Base-by-base conservation (phyloP, 1,140 invertebrate species). In the Heliconius congener region DNA sequence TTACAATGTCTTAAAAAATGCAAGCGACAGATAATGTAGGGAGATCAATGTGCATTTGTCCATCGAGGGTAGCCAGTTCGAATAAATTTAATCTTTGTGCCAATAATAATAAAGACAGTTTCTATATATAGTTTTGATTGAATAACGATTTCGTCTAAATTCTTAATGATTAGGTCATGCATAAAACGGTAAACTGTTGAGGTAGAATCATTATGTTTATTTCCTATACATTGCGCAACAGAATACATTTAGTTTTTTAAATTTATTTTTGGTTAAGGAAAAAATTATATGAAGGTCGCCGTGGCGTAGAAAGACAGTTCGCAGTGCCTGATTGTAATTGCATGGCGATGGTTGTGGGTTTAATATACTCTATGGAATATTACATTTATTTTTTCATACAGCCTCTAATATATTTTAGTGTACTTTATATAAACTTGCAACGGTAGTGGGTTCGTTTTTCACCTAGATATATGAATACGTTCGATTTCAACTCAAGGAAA, bases 41-140 rank as follows among this genome's bases (percentile, higher is more conserved):
- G 37, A 82, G 85, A 82, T 80, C 80, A 74, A 79, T 84, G 84
- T 82, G 82, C 84, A 85, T 85, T 85, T 81, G 82, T 85, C 80
- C 83, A 73, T 52, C 39, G 75, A 83, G 80, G 81, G 81, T 80
- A 55, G 71, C n/a, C 27, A 39, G 19, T 66, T n/a, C 60, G 66
- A 52, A 27, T 73, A n/a, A 83, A 77, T 83, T 81, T 85, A n/a
- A 55, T 84, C 82, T 81, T 76, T 86, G 73, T 50, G 0, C 19
- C 2, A 3, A 46, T 81, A 27, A 73, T 34, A 73, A 71, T 86
- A 84, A 73, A 78, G 77, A 16, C 81, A 23, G 72, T 39, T 80
- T 82, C 37, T 50, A 70, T 82, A 74, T 23, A n/a, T 23, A 52
- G 73, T 39, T 60, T 34, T 50, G 23, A 78, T 73, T 81, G 70